Base-by-base conservation (phyloP, 2,113 vertebrate species). In the Macaca nemestrina region DNA sequence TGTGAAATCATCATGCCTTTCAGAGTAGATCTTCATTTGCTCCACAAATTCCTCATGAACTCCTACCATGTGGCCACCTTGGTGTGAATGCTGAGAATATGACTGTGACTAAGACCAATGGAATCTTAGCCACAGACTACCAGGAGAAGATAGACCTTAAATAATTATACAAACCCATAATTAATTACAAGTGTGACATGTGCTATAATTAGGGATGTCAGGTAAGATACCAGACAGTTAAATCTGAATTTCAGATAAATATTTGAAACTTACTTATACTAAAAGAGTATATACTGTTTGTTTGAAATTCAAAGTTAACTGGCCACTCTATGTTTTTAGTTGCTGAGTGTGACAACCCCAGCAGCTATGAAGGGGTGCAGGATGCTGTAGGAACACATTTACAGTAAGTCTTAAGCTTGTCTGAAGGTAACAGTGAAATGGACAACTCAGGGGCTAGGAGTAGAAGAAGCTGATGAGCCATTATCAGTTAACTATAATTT, bases 231-330 rank as follows among this genome's bases (percentile, higher is more conserved):
- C 84, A 12, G 32, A 59, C 25, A 45, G 14, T 68, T 73, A 35
- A 87, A 64, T 87, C 1, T 59, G 38, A 89, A 55, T 83, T 93
- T 97, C 30, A 73, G 40, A 52, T 22, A 87, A 87, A 90, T 79
- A 80, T 48, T 67, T 52, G 20, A 3, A 50, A 25, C 23, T 67
- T 16, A n/a, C 72, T 78, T 75, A 73, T 67, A 90, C 38, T n/a
- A 90, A 90, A 43, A 87, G 61, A 12, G 23, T 57, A 55, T 72
- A 23, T 40, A 35, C 30, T 45, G 4, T 82, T 93, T 73, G 23
- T 93, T 13, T 97, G 35, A 76, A 96, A 73, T 83, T 78, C 50
- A 82, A 50, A 73, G 89, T 61, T 48, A 86, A 78, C 16, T 67
- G 12, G 5, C 22, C 11, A 6, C 50, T 2, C 25, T 61, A 2